Percentiles rank a stretch among this genome's conserved stretches.
phyloP scores from a whole-genome alignment of 2,888 invertebrate species.

The Drosophila ustulata region DNA sequence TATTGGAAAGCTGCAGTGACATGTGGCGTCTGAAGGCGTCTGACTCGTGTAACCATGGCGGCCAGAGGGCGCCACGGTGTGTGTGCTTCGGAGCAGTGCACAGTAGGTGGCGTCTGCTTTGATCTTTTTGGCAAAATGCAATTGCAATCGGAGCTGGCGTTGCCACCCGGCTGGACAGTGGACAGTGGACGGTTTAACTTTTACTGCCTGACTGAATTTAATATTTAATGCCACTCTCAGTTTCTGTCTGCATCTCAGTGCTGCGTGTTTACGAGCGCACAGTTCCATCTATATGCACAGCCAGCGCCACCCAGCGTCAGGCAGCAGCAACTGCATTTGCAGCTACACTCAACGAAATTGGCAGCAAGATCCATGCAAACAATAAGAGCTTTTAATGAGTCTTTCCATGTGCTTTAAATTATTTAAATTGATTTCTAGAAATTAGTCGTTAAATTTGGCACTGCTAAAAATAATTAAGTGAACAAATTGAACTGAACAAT shows the following conservation, averaged over 20 bases:
- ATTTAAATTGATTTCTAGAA: too few relatives aligned
- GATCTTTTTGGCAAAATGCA: slow-evolving; percentile 5
- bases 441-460: too few relatives aligned
- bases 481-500: not conserved
- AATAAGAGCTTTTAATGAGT: too few relatives aligned
- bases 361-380: too few relatives aligned
- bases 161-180: not conserved
- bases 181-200: slow-evolving; percentile 2
- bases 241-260: not conserved
- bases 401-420: too few relatives aligned
- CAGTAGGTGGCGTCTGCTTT: not conserved
- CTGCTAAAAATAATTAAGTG: too few relatives aligned
- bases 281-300: slow-evolving; percentile 11
- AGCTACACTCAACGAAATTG: slow-evolving; percentile 9
- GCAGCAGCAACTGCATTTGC: not conserved
- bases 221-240: slow-evolving; percentile 14
- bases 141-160: slow-evolving; percentile 3
- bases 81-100: not conserved
- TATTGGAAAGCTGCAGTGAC: slow-evolving; percentile 8
- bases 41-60: not conserved
- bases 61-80: not conserved
- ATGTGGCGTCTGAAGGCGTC: not conserved
- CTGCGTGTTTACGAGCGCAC: not conserved
- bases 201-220: slow-evolving; percentile 4
- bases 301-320: not conserved